These are phyloP conservation scores for Sphaeridia pumilis DNA, from an alignment of 2,888 invertebrate genomes.

Conservation along the genomic window DNA sequence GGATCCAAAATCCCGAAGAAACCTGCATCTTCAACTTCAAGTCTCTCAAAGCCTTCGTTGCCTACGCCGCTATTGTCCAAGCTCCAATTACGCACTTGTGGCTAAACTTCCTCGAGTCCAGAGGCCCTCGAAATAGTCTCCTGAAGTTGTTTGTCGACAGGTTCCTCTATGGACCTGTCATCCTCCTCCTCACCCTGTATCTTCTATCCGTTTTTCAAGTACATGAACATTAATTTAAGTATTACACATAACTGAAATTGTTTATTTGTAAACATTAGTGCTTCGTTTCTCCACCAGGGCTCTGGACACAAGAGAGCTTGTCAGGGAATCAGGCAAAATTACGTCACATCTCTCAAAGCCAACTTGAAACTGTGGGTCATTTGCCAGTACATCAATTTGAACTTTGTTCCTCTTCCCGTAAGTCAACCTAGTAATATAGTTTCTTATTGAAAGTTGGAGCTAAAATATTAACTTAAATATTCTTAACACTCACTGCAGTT, in stretches of 20 bases:
- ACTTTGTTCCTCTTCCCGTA: conserved; percentile 15
- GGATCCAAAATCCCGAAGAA: background rate
- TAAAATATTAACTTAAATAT: no score
- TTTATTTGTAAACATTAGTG: no score
- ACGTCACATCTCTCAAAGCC: background rate
- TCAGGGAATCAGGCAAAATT: background rate
- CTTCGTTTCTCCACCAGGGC: conserved; percentile 6
- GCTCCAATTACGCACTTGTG: conserved; percentile 14
- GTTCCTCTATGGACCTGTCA: conserved; percentile 13
- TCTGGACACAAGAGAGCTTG: background rate
- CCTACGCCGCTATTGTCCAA: conserved; percentile 7
- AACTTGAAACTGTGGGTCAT: conserved; percentile 12
- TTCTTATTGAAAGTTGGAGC: no score
- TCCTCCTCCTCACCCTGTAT: conserved; percentile 7
- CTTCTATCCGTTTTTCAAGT: conserved; percentile 11
- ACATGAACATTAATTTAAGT: background rate
- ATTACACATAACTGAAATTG: background rate
- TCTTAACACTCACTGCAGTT: conserved; percentile 6
- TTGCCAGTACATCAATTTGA: conserved; percentile 14
- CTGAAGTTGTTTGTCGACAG: conserved; percentile 12
- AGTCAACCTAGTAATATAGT: no score
- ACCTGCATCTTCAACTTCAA: background rate
- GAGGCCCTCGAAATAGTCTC: conserved; percentile 10
- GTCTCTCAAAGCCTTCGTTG: conserved; percentile 2
- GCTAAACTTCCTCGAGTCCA: conserved; percentile 3